Evolutionary conservation across 2,797 vertebrate species (phyloP), one percentile per base, ranked within the genome.

Genomic region (Alcedo atthis): DNA sequence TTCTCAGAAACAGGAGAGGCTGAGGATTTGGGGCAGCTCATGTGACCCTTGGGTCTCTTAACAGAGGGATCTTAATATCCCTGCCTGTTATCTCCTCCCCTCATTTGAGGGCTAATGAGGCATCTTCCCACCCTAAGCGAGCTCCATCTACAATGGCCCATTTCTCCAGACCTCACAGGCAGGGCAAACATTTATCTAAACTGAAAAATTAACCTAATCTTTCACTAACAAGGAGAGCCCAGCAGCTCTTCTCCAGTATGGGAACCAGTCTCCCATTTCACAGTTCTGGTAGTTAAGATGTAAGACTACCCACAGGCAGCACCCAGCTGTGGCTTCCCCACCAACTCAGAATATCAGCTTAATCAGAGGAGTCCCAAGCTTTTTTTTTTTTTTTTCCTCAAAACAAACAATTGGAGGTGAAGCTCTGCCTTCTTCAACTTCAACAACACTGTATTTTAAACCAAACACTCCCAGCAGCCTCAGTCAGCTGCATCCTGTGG

Each of bases 41-140:
- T 32, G 54, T 55, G 83, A 95, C 66, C 48, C 58, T n/a, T 37
- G 64, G 80, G 66, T 57, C 79, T 81, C 51, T 81, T 74, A 81
- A 89, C 33, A 54, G 75, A 58, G 33, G 58, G 1, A 0, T 75
- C 68, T 89, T 71, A 85, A 74, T 51, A 84, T 20, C 71, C 35
- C 45, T 63, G 78, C 54, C 71, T 90, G 62, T 85, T 92, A 78
- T 71, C 75, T 87, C 68, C 86, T 92, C 64, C 73, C 49, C 58
- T 93, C 79, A 81, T 75, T 26, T 85, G 84, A 94, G 73, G 81
- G 73, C 51, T 90, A 95, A 95, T 92, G 89, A 93, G 84, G 81
- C 92, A 85, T 90, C 63, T 57, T 90, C 62, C 67, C 62, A 83
- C 24, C 43, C 77, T 19, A 15, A 48, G 18, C 0, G 2, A 87